phyloP scores from a whole-genome alignment of 2,888 invertebrate species.

The Salticus scenicus region DNA sequence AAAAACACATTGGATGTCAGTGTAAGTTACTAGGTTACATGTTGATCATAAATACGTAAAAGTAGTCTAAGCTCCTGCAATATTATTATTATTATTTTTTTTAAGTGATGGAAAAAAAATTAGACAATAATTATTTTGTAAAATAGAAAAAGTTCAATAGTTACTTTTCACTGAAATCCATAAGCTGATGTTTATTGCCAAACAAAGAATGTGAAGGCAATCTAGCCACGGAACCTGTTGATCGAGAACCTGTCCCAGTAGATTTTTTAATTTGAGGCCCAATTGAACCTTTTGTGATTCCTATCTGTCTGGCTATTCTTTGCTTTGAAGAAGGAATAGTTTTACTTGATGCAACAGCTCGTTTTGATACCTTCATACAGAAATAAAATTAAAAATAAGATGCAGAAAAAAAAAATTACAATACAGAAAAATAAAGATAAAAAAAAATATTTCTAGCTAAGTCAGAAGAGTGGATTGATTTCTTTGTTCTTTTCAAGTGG shows the following conservation, averaged over 20 bases:
- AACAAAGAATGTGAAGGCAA: constrained; percentile 34
- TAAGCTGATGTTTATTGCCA: constrained; percentile 54
- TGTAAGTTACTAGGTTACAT: no score
- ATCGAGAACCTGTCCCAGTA: neutral
- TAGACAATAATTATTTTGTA: neutral
- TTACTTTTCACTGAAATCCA: constrained; percentile 39
- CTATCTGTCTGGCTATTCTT: constrained; percentile 55
- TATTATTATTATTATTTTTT: no score
- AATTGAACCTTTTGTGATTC: constrained; percentile 23
- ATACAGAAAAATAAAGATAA: no score
- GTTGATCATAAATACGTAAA: no score
- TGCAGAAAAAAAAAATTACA: no score
- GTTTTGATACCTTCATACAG: neutral
- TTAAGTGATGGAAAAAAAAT: neutral
- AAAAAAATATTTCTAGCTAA: no score
- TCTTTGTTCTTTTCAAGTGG: no score
- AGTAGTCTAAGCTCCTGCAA: no score
- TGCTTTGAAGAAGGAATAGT: constrained; percentile 34
- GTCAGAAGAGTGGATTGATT: no score
- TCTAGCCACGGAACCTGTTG: neutral
- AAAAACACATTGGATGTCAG: no score
- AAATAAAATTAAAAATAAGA: no score
- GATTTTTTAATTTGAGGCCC: constrained; percentile 34
- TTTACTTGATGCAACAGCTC: constrained; percentile 8
- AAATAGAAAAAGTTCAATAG: neutral